phyloP scores from a whole-genome alignment of 2,113 vertebrate genomes.

The Jacana jacana region DNA sequence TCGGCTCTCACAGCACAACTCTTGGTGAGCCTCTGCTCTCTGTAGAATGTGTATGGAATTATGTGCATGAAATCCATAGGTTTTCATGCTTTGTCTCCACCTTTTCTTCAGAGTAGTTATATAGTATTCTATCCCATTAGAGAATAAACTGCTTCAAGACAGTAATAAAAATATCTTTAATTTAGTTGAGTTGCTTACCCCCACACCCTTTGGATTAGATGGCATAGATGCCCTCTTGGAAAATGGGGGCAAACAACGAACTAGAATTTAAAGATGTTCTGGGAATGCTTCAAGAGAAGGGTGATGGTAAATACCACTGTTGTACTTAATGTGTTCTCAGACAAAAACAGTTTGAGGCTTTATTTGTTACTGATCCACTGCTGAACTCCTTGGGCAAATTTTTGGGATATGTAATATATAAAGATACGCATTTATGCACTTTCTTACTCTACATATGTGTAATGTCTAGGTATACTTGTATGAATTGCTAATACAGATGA shows the following conservation, averaged over 20 bases:
- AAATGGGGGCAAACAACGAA: neutral
- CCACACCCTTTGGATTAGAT: neutral
- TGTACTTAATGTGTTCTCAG: neutral
- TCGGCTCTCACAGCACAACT: neutral
- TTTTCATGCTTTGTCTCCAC: neutral
- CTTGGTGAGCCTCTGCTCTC: neutral
- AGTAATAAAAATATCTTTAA: neutral
- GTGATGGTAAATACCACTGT: neutral
- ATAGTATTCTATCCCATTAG: neutral
- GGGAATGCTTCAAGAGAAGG: neutral
- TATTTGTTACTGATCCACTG: neutral
- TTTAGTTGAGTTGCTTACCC: neutral
- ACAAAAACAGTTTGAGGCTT: neutral
- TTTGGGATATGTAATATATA: neutral
- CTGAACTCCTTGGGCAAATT: neutral
- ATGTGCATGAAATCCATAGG: accelerated
- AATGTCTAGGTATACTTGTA: neutral
- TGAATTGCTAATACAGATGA: neutral
- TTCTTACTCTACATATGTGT: neutral
- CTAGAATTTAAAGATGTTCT: neutral
- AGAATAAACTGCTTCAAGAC: neutral
- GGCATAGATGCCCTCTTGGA: neutral
- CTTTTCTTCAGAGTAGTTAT: neutral
- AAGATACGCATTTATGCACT: neutral
- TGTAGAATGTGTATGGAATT: neutral